A percentile compares a stretch with the other conserved stretches of the same genome.
Conservation (phyloP, 2,888 invertebrate species). For the Polydrusus cervinus region DNA sequence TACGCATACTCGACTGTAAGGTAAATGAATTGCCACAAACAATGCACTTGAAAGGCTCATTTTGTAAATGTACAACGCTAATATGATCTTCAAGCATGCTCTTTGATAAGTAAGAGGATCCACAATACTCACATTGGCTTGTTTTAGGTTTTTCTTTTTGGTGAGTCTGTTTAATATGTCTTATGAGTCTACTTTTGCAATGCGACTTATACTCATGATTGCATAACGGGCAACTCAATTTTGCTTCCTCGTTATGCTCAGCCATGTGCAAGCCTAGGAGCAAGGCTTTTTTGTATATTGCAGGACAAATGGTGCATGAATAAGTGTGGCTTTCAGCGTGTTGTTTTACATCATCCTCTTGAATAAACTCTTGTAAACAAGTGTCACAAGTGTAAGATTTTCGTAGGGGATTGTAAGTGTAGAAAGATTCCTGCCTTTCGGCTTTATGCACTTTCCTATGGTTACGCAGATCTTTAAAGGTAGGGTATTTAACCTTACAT, state of each 20-base stretch:
- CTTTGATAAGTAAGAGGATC: constrained; percentile 47
- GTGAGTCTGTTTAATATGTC: constrained; percentile 66
- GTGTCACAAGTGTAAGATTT: constrained; percentile 63
- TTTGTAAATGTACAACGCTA: constrained; percentile 54
- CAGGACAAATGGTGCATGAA: constrained; percentile 43
- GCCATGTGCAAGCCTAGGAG: constrained; percentile 49
- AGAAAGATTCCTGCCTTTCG: constrained; percentile 66
- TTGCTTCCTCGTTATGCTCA: constrained; percentile 45
- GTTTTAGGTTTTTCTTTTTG: constrained; percentile 61
- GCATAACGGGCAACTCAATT: constrained; percentile 58
- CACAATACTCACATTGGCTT: constrained; percentile 52
- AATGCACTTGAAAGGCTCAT: constrained; percentile 72
- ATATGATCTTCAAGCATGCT: constrained; percentile 55
- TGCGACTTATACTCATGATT: constrained; percentile 61
- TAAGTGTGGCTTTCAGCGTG: constrained; percentile 48
- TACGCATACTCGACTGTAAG: constrained; percentile 59
- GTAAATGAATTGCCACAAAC: constrained; percentile 67
- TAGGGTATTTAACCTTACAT: constrained; percentile 60
- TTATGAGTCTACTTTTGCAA: constrained; percentile 60
- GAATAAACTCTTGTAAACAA: constrained; percentile 61
- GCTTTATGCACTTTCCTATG: constrained; percentile 63
- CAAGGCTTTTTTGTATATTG: constrained; percentile 43
- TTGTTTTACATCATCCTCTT: constrained; percentile 54
- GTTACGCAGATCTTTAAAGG: constrained; percentile 58
- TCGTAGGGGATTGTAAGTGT: constrained; percentile 61